A percentile compares a stretch with the other conserved stretches of the same genome.
Conservation (phyloP, 2,888 invertebrate genomes). For the Syrphus vitripennis region DNA sequence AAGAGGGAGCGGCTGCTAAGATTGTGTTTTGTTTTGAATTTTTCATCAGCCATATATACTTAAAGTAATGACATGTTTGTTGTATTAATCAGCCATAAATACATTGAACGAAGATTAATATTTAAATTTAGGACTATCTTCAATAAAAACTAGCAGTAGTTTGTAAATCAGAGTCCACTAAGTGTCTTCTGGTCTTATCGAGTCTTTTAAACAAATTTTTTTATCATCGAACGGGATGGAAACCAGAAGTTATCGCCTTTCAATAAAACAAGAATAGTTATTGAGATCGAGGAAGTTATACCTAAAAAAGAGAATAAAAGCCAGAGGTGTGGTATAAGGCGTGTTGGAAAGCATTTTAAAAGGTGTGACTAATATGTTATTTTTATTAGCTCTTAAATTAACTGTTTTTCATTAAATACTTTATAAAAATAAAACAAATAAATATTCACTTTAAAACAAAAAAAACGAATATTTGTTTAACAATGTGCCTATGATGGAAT, state of each 20-base stretch:
- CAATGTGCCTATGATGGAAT: no score
- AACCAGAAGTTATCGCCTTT: slow-evolving; percentile 23
- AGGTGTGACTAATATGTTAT: background rate
- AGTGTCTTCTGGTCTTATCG: slow-evolving; percentile 11
- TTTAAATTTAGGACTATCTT: slow-evolving; percentile 1
- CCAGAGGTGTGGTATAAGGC: background rate
- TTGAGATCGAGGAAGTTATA: background rate
- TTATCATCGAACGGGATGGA: background rate
- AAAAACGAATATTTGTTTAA: no score
- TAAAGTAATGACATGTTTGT: slow-evolving; percentile 11
- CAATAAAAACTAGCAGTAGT: slow-evolving; percentile 3
- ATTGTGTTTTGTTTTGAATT: background rate
- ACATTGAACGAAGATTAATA: slow-evolving; percentile 1
- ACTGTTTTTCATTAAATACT: no score
- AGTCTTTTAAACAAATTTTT: background rate
- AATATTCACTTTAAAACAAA: no score
- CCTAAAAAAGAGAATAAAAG: background rate
- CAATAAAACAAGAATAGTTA: slow-evolving; percentile 15
- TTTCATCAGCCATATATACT: background rate
- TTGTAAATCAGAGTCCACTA: slow-evolving; percentile 18
- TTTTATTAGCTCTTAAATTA: background rate
- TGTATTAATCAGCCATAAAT: slow-evolving; percentile 28
- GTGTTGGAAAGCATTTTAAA: background rate
- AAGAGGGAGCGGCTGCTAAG: background rate
- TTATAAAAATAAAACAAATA: no score